A percentile compares a stretch with the other conserved stretches of the same genome.
phyloP scores from a whole-genome alignment of 2,797 vertebrate genomes.

The Diplodus puntazzo region DNA sequence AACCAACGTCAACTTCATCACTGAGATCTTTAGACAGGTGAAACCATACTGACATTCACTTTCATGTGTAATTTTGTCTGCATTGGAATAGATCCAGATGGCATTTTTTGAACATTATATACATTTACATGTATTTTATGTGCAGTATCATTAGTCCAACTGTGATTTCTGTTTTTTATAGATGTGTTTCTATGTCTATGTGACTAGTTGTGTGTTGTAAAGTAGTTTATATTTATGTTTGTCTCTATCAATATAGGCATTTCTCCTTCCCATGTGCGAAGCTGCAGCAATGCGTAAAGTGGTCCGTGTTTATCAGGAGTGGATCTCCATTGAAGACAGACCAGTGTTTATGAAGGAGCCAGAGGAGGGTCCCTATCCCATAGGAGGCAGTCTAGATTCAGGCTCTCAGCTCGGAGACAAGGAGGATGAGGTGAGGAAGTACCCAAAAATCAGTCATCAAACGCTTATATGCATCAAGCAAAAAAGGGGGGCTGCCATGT shows the following conservation, averaged over 20 bases:
- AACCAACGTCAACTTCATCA: conserved; percentile 97
- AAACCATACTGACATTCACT: conserved; percentile 11
- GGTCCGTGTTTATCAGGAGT: conserved; percentile 98
- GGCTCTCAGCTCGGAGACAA: conserved; percentile 79
- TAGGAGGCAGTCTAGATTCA: conserved; percentile 69
- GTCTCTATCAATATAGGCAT: conserved; percentile 85
- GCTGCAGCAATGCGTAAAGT: conserved; percentile 98
- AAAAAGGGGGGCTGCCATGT: neutral
- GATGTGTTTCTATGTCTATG: neutral
- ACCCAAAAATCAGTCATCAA: neutral
- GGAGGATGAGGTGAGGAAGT: conserved; percentile 89
- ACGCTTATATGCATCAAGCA: neutral
- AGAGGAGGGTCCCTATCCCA: conserved; percentile 86
- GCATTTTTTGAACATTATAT: neutral
- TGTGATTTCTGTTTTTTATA: neutral
- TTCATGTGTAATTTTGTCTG: neutral
- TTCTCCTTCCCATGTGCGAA: conserved; percentile 97
- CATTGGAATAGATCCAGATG: neutral
- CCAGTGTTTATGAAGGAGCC: conserved; percentile 98
- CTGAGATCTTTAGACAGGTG: conserved; percentile 99
- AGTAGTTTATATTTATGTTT: neutral
- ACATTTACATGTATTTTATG: neutral
- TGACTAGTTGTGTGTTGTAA: too few species aligned
- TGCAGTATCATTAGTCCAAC: neutral
- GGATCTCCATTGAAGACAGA: conserved; percentile 97